A percentile compares a stretch with the other conserved stretches of the same genome.
Evolutionary conservation across 2,797 vertebrate species (phyloP).

Genomic region (Steatocranus sp.): DNA sequence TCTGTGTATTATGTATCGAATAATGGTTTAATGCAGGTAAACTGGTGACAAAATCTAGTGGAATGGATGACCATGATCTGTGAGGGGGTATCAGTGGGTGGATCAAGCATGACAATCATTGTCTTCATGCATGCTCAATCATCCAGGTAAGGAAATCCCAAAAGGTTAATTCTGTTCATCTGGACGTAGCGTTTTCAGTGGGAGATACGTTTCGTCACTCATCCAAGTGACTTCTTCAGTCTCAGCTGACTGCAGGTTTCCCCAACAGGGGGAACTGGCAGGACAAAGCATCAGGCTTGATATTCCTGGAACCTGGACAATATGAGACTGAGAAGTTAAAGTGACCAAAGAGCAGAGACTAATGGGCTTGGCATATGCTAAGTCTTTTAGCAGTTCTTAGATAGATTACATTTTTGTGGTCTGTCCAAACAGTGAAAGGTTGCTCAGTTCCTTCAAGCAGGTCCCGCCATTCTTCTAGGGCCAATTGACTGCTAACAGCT

Average conservation of each 20-base stretch:
- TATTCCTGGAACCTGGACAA: not conserved
- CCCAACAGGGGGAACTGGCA: not conserved
- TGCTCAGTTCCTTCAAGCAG: not conserved
- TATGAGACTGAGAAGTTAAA: not conserved
- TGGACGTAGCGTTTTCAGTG: rapidly evolving
- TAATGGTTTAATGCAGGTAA: rapidly evolving
- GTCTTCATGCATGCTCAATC: not conserved
- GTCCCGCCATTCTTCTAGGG: not conserved
- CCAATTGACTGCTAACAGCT: not conserved
- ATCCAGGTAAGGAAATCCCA: not conserved
- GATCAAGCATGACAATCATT: not conserved
- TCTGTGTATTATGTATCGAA: rapidly evolving
- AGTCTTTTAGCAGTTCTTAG: not conserved
- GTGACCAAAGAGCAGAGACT: not conserved
- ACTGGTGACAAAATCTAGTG: not conserved
- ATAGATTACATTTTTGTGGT: rapidly evolving
- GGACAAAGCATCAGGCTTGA: not conserved
- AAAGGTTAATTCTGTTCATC: not conserved
- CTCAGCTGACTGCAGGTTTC: not conserved
- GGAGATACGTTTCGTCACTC: not conserved
- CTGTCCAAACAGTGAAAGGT: not conserved
- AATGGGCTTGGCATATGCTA: not conserved
- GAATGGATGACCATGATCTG: not conserved
- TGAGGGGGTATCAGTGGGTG: not conserved
- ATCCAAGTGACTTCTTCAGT: not conserved